Conservation (phyloP, 2,888 invertebrate genomes). For the Apamea monoglypha region DNA sequence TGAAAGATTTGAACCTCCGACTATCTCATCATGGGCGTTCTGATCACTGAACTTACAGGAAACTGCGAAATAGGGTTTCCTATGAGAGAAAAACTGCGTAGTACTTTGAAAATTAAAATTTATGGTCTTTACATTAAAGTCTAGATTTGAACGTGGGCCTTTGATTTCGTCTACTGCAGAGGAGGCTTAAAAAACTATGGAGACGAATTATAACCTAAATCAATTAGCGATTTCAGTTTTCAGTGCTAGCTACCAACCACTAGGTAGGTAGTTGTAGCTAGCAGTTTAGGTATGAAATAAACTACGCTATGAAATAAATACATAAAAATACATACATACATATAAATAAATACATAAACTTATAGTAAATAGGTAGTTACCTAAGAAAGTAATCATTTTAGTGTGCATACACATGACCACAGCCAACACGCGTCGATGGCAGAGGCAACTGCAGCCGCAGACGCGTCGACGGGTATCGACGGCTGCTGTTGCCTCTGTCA, state of each 20-base stretch:
- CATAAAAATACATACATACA: too few species aligned
- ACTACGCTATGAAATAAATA: neutral
- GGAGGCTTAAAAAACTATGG: slow-evolving; percentile 2
- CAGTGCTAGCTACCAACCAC: neutral
- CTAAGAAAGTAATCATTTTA: neutral
- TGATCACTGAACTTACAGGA: neutral
- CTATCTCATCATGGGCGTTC: neutral
- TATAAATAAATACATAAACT: too few species aligned
- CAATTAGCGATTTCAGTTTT: neutral
- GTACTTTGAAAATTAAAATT: neutral
- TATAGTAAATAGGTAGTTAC: neutral
- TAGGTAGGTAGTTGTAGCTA: neutral
- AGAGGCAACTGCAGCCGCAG: too few species aligned
- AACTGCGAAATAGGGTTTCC: neutral
- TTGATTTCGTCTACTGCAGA: too few species aligned
- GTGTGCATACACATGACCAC: too few species aligned
- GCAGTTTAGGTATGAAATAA: too few species aligned
- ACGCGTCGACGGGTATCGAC: too few species aligned
- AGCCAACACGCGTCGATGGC: too few species aligned
- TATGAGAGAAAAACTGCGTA: neutral
- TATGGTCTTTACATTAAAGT: neutral
- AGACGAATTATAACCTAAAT: neutral
- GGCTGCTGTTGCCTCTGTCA: too few species aligned
- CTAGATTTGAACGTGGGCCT: neutral
- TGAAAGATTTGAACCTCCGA: neutral